A percentile compares a stretch with the other conserved stretches of the same genome.
Evolutionary conservation across 2,888 invertebrate species (phyloP).

Genomic region (Chorisops tibialis): DNA sequence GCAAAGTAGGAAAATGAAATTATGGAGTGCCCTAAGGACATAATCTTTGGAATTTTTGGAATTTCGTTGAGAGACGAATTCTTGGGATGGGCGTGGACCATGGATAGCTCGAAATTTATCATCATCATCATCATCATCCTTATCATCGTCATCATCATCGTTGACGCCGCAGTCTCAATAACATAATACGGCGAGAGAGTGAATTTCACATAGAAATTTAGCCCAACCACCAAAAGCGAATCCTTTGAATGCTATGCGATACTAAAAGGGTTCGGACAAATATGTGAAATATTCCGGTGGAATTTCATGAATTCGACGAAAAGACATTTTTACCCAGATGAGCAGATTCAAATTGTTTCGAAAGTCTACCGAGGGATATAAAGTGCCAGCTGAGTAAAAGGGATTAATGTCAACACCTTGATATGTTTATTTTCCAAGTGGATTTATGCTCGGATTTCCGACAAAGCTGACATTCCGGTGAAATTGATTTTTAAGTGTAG

Average conservation of each 20-base stretch:
- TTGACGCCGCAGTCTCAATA: too few relatives aligned
- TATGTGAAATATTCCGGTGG: slow-evolving; percentile 25
- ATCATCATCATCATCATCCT: neutral
- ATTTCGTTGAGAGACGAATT: slow-evolving; percentile 12
- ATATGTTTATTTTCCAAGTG: too few relatives aligned
- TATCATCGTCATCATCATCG: neutral
- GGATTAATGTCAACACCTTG: too few relatives aligned
- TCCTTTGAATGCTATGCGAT: too few relatives aligned
- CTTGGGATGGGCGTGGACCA: neutral
- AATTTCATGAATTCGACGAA: slow-evolving; percentile 21
- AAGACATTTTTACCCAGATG: slow-evolving; percentile 2
- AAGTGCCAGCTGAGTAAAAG: too few relatives aligned
- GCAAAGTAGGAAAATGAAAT: slow-evolving; percentile 16
- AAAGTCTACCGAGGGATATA: neutral
- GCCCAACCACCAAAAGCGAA: too few relatives aligned
- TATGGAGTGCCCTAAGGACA: slow-evolving; percentile 18
- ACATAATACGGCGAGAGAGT: too few relatives aligned
- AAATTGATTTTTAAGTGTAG: too few relatives aligned
- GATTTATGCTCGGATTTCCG: too few relatives aligned
- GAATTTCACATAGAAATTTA: too few relatives aligned
- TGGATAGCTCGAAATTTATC: neutral
- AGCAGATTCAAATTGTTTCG: slow-evolving; percentile 12
- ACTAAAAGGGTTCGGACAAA: neutral
- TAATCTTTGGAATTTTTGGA: slow-evolving; percentile 22
- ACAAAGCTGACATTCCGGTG: too few relatives aligned